Evolutionary conservation across 2,888 invertebrate genomes (phyloP), one percentile per base, ranked within the genome.

Genomic region (Drosophila ezoana): DNA sequence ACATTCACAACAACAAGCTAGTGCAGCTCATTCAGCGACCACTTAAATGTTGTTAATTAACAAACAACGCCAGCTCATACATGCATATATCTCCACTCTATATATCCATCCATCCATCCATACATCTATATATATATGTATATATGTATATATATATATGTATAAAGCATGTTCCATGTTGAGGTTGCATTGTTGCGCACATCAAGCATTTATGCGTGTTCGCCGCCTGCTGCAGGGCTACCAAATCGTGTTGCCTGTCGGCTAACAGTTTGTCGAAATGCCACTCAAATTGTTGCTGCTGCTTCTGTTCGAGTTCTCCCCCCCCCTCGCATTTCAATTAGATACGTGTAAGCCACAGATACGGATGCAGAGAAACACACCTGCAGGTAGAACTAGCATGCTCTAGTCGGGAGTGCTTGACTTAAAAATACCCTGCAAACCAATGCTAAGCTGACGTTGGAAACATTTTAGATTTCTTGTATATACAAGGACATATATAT

Each of bases 1-100:
- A 13, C 37, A 49, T 40, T 40, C 33, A 16, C 23, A 18, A 45
- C 2, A 11, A 13, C 32, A 58, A 16, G 23, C 49, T 56, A 58
- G 49, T 58, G 49, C 58, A 65, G 48, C 62, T 61, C 71, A 44
- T 60, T 66, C 57, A 43, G 43, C 28, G 44, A 44, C 47, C 76
- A 72, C 71, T 76, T 72, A 52, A 72, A 59, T 58, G 44, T 66
- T 67, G 76, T 76, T 76, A 61, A 76, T 76, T 76, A 76, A 61
- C 76, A 59, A 72, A 62, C 49, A 53, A 13, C 49, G 51, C 49
- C 41, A 57, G 33, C 49, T 45, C n/a, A 38, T 23, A 47, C 14
- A 32, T 10, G 14, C 38, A 16, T 35, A 16, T 10, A 33, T 10
- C 9, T 23, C 10, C 10, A 16, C 11, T 11, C n/a, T 23, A 23